Percentiles rank a stretch among this genome's conserved stretches.
phyloP scores from a whole-genome alignment of 2,888 invertebrate genomes.

The Microctonus aethiopoides region DNA sequence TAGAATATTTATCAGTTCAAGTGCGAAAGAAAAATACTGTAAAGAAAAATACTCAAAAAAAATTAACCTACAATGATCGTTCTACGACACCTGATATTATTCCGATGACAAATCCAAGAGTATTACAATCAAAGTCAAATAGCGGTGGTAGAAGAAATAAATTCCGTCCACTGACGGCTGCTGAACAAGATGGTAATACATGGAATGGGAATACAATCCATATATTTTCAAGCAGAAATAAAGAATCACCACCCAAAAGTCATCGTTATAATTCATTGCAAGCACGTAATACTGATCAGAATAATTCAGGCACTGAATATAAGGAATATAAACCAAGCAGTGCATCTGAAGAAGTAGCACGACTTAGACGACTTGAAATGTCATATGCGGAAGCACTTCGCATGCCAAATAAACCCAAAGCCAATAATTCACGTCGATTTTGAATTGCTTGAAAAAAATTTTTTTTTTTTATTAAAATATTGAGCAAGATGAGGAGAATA shows the following conservation, averaged over 20 bases:
- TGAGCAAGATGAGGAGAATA: neutral
- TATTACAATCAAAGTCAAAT: slow-evolving; percentile 70
- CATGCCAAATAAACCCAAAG: slow-evolving; percentile 73
- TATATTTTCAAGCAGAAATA: slow-evolving; percentile 69
- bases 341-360: slow-evolving; percentile 86
- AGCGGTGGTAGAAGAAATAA: slow-evolving; percentile 70
- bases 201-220: slow-evolving; percentile 81
- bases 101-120: slow-evolving; percentile 76
- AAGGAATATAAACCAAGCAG: slow-evolving; percentile 75
- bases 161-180: slow-evolving; percentile 68
- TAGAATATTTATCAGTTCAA: slow-evolving; percentile 78
- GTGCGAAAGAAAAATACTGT: slow-evolving; percentile 72
- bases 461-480: neutral
- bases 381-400: slow-evolving; percentile 88
- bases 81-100: slow-evolving; percentile 60
- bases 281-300: slow-evolving; percentile 48
- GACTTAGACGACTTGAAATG: slow-evolving; percentile 82
- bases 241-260: slow-evolving; percentile 68
- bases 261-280: slow-evolving; percentile 38
- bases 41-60: slow-evolving; percentile 70
- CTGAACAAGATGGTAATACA: slow-evolving; percentile 63
- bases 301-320: slow-evolving; percentile 47
- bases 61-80: slow-evolving; percentile 40
- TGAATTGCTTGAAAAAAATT: slow-evolving; percentile 13
- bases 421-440: slow-evolving; percentile 46